Evolutionary conservation across 2,113 vertebrate species (phyloP).

Genomic region (Scartelaos histophorus): DNA sequence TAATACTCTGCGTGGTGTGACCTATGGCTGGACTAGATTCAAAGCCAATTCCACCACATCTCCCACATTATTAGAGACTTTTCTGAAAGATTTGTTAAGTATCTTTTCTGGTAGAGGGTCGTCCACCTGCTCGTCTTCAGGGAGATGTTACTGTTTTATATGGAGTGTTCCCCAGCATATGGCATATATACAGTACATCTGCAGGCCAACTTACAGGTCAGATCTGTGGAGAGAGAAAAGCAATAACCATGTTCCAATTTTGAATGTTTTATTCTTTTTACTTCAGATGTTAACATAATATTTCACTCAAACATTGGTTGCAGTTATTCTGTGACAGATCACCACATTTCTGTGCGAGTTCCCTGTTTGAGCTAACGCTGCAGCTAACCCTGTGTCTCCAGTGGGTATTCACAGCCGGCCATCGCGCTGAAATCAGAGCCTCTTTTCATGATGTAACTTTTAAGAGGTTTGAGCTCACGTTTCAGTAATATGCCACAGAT

Average conservation of each 20-base stretch:
- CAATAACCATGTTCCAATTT: no score
- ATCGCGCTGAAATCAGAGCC: constrained; percentile 12
- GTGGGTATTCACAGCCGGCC: constrained; percentile 21
- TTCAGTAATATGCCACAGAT: constrained; percentile 14
- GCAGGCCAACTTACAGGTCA: no score
- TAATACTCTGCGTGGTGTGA: neutral
- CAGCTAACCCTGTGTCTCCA: constrained; percentile 20
- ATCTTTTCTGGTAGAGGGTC: neutral
- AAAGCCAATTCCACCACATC: no score
- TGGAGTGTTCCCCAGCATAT: no score
- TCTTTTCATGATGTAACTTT: constrained; percentile 33
- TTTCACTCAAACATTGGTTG: neutral
- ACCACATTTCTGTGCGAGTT: constrained; percentile 11
- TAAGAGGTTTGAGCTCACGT: constrained; percentile 28
- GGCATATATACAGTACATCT: no score
- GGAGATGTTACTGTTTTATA: no score
- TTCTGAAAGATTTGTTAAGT: neutral
- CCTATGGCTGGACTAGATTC: no score
- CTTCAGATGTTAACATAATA: no score
- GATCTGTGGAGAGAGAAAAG: no score
- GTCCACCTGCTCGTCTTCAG: no score
- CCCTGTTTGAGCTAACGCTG: neutral
- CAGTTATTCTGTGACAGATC: constrained; percentile 22
- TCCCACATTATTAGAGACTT: no score
- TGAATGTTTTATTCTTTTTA: no score